Conservation (phyloP, 1,140 invertebrate species). For the Leptinotarsa lineolata region DNA sequence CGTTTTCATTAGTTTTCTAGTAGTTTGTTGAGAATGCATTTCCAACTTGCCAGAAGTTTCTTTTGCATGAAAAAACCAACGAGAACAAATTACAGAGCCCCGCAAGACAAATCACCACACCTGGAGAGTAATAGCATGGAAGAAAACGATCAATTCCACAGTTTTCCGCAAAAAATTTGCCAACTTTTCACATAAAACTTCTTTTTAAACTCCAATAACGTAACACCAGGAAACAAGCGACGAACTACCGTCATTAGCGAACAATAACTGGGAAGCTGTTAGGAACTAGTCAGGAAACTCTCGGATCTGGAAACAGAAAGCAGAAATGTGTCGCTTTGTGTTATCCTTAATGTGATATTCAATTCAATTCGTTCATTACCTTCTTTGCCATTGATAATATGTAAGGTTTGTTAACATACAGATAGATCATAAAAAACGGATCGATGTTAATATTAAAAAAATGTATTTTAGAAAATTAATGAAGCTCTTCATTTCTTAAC, state of each 20-base stretch:
- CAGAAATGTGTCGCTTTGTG: no score
- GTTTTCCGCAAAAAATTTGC: neutral
- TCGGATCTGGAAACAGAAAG: neutral
- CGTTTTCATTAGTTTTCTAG: no score
- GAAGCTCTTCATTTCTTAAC: no score
- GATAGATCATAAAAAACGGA: no score
- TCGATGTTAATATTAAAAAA: no score
- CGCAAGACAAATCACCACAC: neutral
- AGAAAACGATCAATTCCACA: neutral
- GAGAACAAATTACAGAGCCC: neutral
- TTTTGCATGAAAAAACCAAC: neutral
- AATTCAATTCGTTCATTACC: no score
- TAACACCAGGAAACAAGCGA: neutral
- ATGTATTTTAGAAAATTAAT: no score
- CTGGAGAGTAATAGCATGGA: neutral
- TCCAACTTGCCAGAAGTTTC: no score
- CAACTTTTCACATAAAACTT: neutral
- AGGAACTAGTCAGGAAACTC: neutral
- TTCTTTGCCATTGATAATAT: no score
- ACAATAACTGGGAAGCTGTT: neutral
- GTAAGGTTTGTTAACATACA: no score
- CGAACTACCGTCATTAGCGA: neutral
- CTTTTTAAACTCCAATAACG: neutral
- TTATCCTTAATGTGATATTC: no score
- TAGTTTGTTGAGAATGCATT: no score